Conservation (phyloP, 2,113 vertebrate genomes). For the Sturnus vulgaris region DNA sequence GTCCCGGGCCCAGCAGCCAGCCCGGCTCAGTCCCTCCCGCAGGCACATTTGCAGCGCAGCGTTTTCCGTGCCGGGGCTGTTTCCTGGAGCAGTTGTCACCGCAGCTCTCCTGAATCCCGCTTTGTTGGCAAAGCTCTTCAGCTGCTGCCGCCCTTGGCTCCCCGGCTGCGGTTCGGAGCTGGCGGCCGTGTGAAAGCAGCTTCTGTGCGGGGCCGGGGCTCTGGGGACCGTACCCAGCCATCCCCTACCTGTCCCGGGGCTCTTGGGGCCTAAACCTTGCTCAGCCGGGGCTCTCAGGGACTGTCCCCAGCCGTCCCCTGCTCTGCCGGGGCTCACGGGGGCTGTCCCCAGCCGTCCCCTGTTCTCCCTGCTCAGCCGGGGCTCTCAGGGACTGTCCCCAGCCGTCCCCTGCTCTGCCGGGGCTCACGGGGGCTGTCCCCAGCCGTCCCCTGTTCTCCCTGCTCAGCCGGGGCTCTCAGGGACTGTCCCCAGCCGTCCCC, state of each 20-base stretch:
- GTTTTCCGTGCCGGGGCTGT: neutral
- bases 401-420: neutral
- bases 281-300: neutral
- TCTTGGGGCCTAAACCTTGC: neutral
- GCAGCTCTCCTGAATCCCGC: neutral
- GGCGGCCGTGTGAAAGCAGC: neutral
- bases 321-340: neutral
- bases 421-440: neutral
- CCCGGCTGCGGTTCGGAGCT: neutral
- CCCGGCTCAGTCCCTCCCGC: neutral
- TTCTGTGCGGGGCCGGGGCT: neutral
- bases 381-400: neutral
- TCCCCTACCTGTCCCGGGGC: no score
- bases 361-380: neutral
- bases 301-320: neutral
- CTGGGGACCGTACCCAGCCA: neutral
- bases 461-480: neutral
- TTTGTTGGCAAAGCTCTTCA: neutral
- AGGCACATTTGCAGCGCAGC: neutral
- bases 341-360: no score
- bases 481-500: neutral
- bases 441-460: neutral
- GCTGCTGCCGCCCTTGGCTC: neutral
- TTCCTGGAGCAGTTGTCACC: neutral
- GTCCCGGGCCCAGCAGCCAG: neutral